Evolutionary conservation across 2,797 vertebrate genomes (phyloP).

Genomic region (Diglossa cyanea): DNA sequence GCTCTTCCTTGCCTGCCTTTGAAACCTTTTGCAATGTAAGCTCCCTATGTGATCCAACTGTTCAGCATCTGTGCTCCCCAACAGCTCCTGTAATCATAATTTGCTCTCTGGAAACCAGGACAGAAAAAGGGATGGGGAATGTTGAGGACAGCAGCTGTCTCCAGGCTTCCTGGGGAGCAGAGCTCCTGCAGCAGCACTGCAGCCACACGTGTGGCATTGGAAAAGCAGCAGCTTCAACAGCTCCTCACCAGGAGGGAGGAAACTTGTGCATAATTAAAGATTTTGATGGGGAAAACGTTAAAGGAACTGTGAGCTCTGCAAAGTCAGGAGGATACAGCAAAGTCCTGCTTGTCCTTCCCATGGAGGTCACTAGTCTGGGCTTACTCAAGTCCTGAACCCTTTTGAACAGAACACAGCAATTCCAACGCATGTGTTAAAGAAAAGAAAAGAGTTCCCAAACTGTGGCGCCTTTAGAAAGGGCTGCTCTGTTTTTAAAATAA

Average conservation of each 20-base stretch:
- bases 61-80: not conserved
- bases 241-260: not conserved
- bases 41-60: not conserved
- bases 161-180: not conserved
- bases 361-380: not conserved
- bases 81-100: not conserved
- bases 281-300: not conserved
- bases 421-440: accelerated
- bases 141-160: not conserved
- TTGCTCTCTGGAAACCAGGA: not conserved
- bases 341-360: not conserved
- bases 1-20: not conserved
- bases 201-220: not conserved
- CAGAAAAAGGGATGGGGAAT: not conserved
- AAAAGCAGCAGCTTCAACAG: accelerated
- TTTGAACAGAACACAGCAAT: not conserved
- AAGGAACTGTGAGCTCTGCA: not conserved
- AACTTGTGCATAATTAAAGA: not conserved
- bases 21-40: not conserved
- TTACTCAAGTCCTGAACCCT: not conserved
- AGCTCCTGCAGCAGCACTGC: not conserved
- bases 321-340: accelerated
- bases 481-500: not conserved
- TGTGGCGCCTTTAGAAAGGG: not conserved
- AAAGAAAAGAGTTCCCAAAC: not conserved